Evolutionary conservation across 2,888 invertebrate species (phyloP).

Genomic region (Drosophila nr. perissopoda): DNA sequence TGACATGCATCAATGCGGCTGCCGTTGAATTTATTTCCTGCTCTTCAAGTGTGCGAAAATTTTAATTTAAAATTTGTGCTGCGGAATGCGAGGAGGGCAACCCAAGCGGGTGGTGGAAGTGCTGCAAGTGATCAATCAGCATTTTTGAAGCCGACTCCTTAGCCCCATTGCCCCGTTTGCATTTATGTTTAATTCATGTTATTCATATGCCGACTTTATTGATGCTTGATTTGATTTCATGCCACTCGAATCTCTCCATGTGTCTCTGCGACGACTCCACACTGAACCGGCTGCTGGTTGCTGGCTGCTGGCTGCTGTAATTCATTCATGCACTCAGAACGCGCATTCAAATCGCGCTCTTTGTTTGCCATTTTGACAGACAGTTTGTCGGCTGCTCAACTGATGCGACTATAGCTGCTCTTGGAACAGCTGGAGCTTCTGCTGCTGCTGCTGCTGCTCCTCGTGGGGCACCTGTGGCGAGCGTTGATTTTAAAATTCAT

Average conservation of each 20-base stretch:
- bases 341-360: slow-evolving; percentile 71
- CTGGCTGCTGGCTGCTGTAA: slow-evolving; percentile 46
- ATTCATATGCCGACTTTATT: slow-evolving; percentile 80
- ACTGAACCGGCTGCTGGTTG: slow-evolving; percentile 8
- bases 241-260: slow-evolving; percentile 33
- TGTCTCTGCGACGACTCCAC: not conserved
- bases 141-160: slow-evolving; percentile 26
- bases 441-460: not conserved
- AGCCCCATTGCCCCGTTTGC: slow-evolving; percentile 59
- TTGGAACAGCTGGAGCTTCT: not conserved
- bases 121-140: slow-evolving; percentile 63
- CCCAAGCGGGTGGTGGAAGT: slow-evolving; percentile 42
- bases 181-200: slow-evolving; percentile 83
- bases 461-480: slow-evolving; percentile 74
- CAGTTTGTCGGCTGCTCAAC: slow-evolving; percentile 70
- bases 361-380: slow-evolving; percentile 72
- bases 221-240: slow-evolving; percentile 74
- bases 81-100: slow-evolving; percentile 38
- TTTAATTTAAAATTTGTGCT: slow-evolving; percentile 75
- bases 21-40: slow-evolving; percentile 78
- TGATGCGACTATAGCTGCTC: not conserved
- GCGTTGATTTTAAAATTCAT: slow-evolving; percentile 84
- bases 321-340: slow-evolving; percentile 82
- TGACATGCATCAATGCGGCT: slow-evolving; percentile 81
- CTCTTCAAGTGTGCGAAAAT: slow-evolving; percentile 76